Base-by-base conservation (phyloP, 2,888 invertebrate species). In the Drosophila leonis region DNA sequence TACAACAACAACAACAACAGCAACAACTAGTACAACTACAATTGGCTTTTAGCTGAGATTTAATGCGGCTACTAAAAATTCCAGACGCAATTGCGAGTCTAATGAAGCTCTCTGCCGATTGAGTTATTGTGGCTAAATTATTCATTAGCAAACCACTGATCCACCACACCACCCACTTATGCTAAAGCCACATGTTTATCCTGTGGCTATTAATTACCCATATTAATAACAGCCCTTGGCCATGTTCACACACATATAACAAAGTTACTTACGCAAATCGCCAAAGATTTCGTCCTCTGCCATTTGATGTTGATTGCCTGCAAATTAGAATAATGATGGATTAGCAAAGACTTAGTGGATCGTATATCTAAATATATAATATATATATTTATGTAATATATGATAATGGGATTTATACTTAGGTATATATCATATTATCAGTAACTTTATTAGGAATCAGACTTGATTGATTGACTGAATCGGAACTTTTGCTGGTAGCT, bases 11-110 rank as follows among this genome's bases (percentile, higher is more conserved):
- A 55, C 44, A 51, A 44, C 42, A 57, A 46, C 56, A 35, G 35
- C 37, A 39, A 31, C 9, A 37, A 48, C 46, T 31, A 49, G 31
- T 49, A 54, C 48, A 62, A 66, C 37, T 46, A 63, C 69, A 82
- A 80, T 85, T 71, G 74, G 63, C 71, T 61, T 79, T 78, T 78
- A 68, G 81, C 65, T 57, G 56, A 18, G 66, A 72, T 76, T 75
- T 72, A 82, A 87, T 87, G 88, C 79, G 72, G 59, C 76, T 75
- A 82, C 83, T 85, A 80, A 85, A 83, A 80, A 85, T 82, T 75
- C 83, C 74, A 71, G 48, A 81, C 65, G 49, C 66, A 65, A 69
- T 64, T 67, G 62, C 41, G 33, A 48, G 74, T 60, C 80, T 88
- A 88, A 90, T 86, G 78, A 86, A 73, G 63, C 75, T 61, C 57